A percentile compares a stretch with the other conserved stretches of the same genome.
phyloP scores from a whole-genome alignment of 2,797 vertebrate species.

The Sebastes aleutianus region DNA sequence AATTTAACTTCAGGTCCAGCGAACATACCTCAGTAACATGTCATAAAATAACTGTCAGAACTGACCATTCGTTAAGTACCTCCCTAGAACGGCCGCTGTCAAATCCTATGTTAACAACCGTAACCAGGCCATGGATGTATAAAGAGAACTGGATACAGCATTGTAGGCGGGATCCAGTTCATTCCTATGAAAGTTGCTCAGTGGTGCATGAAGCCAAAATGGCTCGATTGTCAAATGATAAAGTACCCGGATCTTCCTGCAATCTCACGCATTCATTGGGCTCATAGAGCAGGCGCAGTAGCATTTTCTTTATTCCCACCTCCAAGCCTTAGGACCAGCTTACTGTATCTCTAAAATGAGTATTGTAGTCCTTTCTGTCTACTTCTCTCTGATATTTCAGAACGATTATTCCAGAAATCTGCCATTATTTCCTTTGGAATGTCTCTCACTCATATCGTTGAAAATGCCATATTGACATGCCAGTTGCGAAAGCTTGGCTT shows the following conservation, averaged over 20 bases:
- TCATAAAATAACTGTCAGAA: not conserved
- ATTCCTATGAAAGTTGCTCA: not conserved
- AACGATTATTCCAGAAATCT: not conserved
- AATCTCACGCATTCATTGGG: too few relatives aligned
- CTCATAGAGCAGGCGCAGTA: too few relatives aligned
- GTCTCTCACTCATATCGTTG: not conserved
- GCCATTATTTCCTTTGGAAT: not conserved
- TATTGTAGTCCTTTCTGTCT: not conserved
- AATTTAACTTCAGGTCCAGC: constrained; percentile 12
- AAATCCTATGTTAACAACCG: not conserved
- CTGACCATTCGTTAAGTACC: not conserved
- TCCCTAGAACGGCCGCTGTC: not conserved
- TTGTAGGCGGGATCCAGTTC: not conserved
- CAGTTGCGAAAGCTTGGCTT: not conserved
- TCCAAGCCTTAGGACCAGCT: too few relatives aligned
- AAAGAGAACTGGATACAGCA: not conserved
- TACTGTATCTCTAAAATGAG: not conserved
- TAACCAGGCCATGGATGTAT: not conserved
- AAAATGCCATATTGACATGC: not conserved
- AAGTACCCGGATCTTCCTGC: too few relatives aligned
- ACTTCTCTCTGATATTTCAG: not conserved
- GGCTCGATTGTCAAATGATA: too few relatives aligned
- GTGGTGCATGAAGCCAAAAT: too few relatives aligned
- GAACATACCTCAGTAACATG: not conserved
- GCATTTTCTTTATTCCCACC: too few relatives aligned